These are phyloP conservation scores for Acanthurus leucopareius DNA, from an alignment of 2,797 vertebrate genomes.

Conservation along the genomic window DNA sequence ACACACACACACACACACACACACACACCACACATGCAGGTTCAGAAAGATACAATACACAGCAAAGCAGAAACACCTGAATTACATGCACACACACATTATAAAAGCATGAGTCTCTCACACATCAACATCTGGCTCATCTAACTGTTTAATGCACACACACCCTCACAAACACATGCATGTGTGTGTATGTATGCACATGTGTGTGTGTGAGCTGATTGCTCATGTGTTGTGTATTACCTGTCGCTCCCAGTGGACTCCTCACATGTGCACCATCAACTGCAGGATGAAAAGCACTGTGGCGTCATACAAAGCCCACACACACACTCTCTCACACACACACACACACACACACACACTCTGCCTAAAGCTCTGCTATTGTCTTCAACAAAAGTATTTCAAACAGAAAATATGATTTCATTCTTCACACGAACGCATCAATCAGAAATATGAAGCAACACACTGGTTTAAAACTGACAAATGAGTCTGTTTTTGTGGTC, in stretches of 20 bases:
- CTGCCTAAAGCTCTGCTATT: background rate
- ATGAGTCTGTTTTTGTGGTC: background rate
- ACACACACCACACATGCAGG: too few species aligned
- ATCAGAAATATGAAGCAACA: background rate
- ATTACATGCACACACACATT: constrained; percentile 7
- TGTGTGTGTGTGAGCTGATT: constrained; percentile 51
- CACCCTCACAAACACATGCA: constrained; percentile 26
- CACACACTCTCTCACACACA: too few species aligned
- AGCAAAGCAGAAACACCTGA: constrained; percentile 7
- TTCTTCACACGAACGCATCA: background rate
- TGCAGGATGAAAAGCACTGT: constrained; percentile 40
- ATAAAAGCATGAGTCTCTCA: constrained; percentile 8
- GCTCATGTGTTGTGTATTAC: constrained; percentile 74
- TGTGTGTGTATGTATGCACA: constrained; percentile 12
- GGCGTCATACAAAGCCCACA: constrained; percentile 17
- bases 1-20: constrained; percentile 14
- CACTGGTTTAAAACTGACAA: background rate
- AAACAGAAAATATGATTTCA: constrained; percentile 6
- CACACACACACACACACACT: constrained; percentile 56
- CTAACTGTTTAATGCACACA: constrained; percentile 20
- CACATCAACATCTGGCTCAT: constrained; percentile 43
- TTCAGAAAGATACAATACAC: too few species aligned
- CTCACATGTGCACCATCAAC: constrained; percentile 59
- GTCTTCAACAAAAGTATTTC: background rate
- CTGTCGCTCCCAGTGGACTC: constrained; percentile 57